A percentile compares a stretch with the other conserved stretches of the same genome.
phyloP scores from a whole-genome alignment of 2,113 vertebrate species.

The Noturus placidus region DNA sequence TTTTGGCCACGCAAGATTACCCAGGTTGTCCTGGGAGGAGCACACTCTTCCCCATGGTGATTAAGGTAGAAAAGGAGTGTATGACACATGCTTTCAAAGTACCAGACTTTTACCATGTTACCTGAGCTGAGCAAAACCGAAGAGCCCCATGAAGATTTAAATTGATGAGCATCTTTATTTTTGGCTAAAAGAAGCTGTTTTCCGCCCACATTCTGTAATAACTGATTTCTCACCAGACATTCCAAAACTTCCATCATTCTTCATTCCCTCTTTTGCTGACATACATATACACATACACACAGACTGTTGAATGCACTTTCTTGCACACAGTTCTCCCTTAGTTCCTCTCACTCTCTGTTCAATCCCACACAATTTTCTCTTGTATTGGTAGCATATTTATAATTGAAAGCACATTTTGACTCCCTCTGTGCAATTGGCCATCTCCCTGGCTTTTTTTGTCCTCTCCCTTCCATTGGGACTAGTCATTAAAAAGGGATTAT shows the following conservation, averaged over 20 bases:
- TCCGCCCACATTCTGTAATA: constrained; percentile 72
- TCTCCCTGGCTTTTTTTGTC: constrained; percentile 29
- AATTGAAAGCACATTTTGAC: constrained; percentile 51
- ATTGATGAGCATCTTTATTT: constrained; percentile 81
- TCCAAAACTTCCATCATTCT: constrained; percentile 73
- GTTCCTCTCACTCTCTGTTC: constrained; percentile 41
- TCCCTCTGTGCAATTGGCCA: constrained; percentile 44
- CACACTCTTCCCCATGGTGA: constrained; percentile 65
- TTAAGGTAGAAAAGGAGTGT: constrained; percentile 60
- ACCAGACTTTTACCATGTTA: constrained; percentile 47
- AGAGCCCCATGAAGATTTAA: constrained; percentile 67
- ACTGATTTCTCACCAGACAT: constrained; percentile 70
- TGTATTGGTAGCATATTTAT: constrained; percentile 55
- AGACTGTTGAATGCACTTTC: constrained; percentile 31
- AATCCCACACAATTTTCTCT: constrained; percentile 39
- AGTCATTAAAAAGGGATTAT: constrained; percentile 31
- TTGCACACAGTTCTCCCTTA: constrained; percentile 48
- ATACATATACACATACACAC: constrained; percentile 53
- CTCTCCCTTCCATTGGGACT: neutral
- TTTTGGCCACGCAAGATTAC: constrained; percentile 76
- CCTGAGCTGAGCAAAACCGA: constrained; percentile 50
- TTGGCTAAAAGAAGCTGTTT: constrained; percentile 70
- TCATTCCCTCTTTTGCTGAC: constrained; percentile 62
- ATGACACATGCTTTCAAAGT: constrained; percentile 26
- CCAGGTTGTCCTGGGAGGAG: constrained; percentile 68